Evolutionary conservation across 2,888 invertebrate genomes (phyloP).

Genomic region (Cerastoderma edule): DNA sequence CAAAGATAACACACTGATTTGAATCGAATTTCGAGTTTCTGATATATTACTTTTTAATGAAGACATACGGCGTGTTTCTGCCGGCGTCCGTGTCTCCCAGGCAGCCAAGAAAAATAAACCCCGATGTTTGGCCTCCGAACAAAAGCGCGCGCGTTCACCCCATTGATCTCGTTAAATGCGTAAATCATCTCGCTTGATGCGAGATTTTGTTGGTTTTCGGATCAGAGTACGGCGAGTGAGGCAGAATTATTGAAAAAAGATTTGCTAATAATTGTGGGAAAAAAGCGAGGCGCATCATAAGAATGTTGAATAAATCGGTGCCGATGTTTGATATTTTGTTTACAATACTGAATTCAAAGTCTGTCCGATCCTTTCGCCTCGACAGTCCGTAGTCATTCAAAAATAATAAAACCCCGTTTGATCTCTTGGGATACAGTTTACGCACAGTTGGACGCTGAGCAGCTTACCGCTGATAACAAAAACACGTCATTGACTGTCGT

Average conservation of each 20-base stretch:
- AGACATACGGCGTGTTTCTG: slow-evolving; percentile 61
- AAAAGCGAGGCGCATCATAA: slow-evolving; percentile 19
- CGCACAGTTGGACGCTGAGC: too few relatives aligned
- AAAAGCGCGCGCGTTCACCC: slow-evolving; percentile 26
- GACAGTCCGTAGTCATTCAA: slow-evolving; percentile 23
- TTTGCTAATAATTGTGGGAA: slow-evolving; percentile 64
- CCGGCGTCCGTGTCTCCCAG: slow-evolving; percentile 50
- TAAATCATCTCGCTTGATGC: slow-evolving; percentile 52
- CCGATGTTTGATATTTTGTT: slow-evolving; percentile 3
- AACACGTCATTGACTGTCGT: too few relatives aligned
- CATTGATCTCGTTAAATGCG: slow-evolving; percentile 32
- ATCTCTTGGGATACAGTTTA: too few relatives aligned
- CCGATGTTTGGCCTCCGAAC: slow-evolving; percentile 29
- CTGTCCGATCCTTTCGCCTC: slow-evolving; percentile 15
- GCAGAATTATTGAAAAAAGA: slow-evolving; percentile 59
- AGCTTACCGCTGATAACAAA: too few relatives aligned
- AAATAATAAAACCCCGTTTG: slow-evolving; percentile 26
- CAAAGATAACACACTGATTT: slow-evolving; percentile 61
- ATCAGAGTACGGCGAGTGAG: slow-evolving; percentile 49
- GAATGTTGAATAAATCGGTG: slow-evolving; percentile 14
- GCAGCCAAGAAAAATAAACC: slow-evolving; percentile 60
- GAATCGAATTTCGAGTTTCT: slow-evolving; percentile 46
- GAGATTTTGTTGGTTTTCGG: slow-evolving; percentile 58
- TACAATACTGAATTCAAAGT: slow-evolving; percentile 18
- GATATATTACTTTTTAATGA: slow-evolving; percentile 59